Evolutionary conservation across 2,888 invertebrate genomes (phyloP), one percentile per base, ranked within the genome.

Genomic region (Pemphredon lugubris): DNA sequence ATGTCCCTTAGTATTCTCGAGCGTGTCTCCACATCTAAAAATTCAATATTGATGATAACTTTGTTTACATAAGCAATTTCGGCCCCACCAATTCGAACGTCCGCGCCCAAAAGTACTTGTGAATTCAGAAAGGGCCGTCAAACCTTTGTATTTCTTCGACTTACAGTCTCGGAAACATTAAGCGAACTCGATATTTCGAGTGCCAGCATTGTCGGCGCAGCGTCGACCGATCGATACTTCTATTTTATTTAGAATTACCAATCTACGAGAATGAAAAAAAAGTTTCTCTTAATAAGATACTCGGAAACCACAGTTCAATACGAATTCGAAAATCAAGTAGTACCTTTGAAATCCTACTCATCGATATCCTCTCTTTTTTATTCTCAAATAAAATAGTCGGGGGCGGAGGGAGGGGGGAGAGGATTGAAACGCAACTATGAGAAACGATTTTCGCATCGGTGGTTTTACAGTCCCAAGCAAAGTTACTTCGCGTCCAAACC

Each of bases 41-140:
- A 77, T 75, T 55, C 75, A 79, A 72, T 75, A 75, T 75, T 74
- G 71, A 78, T 65, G 75, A 60, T 69, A 65, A 67, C 54, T 54
- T 61, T 61, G 40, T 60, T 45, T 61, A 53, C 60, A 68, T 68
- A 65, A 64, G 57, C 60, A 54, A 73, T 58, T 67, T 39, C 32
- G 26, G 37, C n/a, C 53, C 60, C 26, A 54, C 57, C 39, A 54
- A 68, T 67, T 54, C 54, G 39, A 68, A 37, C 68, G 60, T 61
- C 67, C 20, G 40, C 55, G 64, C 73, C 77, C 64, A 77, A 75
- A 77, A 67, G 51, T 66, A 55, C 42, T 53, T 9, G 34, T 39
- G 42, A 37, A 61, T 39, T 44, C 14, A 54, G 67, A 57, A 30
- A 39, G 57, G 34, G 13, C 6, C 32, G 50, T 4, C 23, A 18